phyloP scores from a whole-genome alignment of 1,140 invertebrate species.

The Pseudomyrmex concolor region DNA sequence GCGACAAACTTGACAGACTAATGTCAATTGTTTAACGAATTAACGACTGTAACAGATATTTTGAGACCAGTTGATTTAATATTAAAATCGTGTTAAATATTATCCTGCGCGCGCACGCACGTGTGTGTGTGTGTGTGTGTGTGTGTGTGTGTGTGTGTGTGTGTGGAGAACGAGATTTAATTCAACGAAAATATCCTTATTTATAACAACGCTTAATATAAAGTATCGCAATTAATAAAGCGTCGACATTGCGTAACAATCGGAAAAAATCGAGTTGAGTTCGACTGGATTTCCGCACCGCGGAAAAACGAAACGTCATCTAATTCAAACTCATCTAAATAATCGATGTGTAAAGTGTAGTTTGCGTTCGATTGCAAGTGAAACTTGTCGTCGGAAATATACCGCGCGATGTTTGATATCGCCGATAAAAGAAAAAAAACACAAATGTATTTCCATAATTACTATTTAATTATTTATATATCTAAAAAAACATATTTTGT shows the following conservation, averaged over 20 bases:
- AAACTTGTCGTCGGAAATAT: too few relatives aligned
- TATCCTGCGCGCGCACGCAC: not conserved
- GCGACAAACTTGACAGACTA: not conserved
- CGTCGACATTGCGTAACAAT: not conserved
- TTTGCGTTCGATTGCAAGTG: too few relatives aligned
- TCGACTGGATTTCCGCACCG: not conserved
- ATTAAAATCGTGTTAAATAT: constrained; percentile 6
- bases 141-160: too few relatives aligned
- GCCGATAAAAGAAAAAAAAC: not conserved
- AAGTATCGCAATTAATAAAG: constrained; percentile 13
- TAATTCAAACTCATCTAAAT: not conserved
- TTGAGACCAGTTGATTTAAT: not conserved
- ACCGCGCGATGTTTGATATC: too few relatives aligned
- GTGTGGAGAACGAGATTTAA: not conserved
- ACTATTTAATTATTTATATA: too few relatives aligned
- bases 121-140: too few relatives aligned
- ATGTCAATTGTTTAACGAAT: not conserved
- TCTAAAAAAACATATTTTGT: too few relatives aligned
- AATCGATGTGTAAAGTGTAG: not conserved
- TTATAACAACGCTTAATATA: not conserved
- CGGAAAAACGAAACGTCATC: not conserved
- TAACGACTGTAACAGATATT: not conserved
- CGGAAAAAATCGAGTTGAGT: not conserved
- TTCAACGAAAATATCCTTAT: not conserved
- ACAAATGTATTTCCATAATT: too few relatives aligned